Evolutionary conservation across 1,140 invertebrate species (phyloP).

Genomic region (Alviniconcha marisindica): DNA sequence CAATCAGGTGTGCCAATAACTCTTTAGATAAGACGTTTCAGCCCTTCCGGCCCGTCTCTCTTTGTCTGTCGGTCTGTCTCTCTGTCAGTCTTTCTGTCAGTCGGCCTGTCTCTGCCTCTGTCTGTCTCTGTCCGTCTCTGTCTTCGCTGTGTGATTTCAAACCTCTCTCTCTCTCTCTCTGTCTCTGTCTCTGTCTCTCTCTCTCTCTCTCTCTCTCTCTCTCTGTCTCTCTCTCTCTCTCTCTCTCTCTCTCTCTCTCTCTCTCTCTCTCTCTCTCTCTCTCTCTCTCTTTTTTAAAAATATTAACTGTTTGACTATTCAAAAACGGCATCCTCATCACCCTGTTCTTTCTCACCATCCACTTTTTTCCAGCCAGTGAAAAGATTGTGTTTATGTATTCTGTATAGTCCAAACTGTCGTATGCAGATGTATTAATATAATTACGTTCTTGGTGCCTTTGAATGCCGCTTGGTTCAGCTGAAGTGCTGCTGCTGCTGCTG

Average conservation of each 20-base stretch:
- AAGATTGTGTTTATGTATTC: no score
- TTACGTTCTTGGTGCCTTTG: neutral
- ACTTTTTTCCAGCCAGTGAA: neutral
- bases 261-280: neutral
- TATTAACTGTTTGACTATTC: no score
- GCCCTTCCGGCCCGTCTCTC: no score
- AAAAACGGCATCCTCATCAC: neutral
- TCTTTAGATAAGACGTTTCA: no score
- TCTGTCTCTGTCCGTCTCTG: neutral
- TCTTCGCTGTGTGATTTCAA: neutral
- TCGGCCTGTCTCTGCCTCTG: neutral
- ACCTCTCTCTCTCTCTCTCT: neutral
- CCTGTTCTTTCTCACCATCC: neutral
- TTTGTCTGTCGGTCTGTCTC: no score
- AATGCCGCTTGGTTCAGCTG: neutral
- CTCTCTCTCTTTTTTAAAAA: neutral
- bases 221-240: conserved; percentile 16
- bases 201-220: conserved; percentile 20
- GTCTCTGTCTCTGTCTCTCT: neutral
- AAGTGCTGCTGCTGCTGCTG: neutral
- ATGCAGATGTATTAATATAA: neutral
- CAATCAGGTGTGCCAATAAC: no score
- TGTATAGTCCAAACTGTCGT: no score
- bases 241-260: neutral
- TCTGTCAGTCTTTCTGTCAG: no score